A percentile compares a stretch with the other conserved stretches of the same genome.
These are phyloP conservation scores for Himalopsyche japonica DNA, from an alignment of 2,888 invertebrate genomes.

Conservation along the genomic window DNA sequence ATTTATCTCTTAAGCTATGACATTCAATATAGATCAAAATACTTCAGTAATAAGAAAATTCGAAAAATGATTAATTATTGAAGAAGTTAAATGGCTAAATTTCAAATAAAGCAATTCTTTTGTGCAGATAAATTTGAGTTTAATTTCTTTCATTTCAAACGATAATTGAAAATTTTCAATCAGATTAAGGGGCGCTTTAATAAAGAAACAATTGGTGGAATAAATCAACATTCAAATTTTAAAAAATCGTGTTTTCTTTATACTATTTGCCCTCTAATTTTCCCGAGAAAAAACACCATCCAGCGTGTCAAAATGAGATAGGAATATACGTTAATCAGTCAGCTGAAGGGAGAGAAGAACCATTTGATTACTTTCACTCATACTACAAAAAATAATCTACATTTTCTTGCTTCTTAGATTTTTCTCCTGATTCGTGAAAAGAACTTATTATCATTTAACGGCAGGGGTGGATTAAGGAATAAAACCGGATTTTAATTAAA, in stretches of 20 bases:
- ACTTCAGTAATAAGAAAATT: too few species aligned
- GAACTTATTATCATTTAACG: conserved; percentile 14
- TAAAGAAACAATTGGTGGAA: conserved; percentile 7
- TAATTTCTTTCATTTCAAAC: conserved; percentile 6
- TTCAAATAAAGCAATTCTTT: background rate
- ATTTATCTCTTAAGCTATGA: too few species aligned
- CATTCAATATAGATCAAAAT: too few species aligned
- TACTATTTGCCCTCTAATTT: conserved; percentile 15
- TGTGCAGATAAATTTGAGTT: background rate
- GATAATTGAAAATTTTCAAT: conserved; percentile 20
- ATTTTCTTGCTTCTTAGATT: background rate
- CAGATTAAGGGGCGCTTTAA: background rate
- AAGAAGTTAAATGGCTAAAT: background rate
- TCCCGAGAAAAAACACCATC: background rate
- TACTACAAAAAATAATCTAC: conserved; percentile 12
- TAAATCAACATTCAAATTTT: conserved; percentile 34
- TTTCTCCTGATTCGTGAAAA: background rate
- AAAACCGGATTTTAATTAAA: conserved; percentile 40
- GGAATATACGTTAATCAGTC: background rate
- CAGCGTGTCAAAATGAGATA: background rate
- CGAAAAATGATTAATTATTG: too few species aligned
- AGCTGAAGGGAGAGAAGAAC: background rate
- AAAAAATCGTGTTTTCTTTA: conserved; percentile 20
- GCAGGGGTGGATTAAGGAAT: conserved; percentile 7
- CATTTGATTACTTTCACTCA: conserved; percentile 20